phyloP scores from a whole-genome alignment of 2,888 invertebrate species.

The Cephus pygmeus region DNA sequence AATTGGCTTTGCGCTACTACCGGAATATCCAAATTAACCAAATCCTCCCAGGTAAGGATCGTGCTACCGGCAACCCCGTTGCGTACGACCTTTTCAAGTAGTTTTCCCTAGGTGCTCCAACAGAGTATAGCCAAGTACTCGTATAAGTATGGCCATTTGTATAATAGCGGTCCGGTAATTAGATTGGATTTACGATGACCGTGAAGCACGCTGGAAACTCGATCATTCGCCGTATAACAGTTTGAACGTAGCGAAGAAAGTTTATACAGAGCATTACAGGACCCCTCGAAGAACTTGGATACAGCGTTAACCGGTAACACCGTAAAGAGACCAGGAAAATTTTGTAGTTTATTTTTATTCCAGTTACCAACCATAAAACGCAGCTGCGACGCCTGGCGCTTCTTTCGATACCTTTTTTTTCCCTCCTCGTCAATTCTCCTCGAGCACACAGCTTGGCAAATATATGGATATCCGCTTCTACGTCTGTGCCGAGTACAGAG shows the following conservation, averaged over 20 bases:
- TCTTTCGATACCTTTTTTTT: neutral
- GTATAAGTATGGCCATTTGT: neutral
- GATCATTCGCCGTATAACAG: neutral
- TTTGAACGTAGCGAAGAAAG: neutral
- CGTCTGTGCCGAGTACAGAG: neutral
- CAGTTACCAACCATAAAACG: neutral
- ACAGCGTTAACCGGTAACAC: neutral
- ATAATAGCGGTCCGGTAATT: neutral
- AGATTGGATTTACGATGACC: neutral
- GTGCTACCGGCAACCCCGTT: neutral
- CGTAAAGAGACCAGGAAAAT: neutral
- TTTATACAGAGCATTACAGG: neutral
- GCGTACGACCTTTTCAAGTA: neutral
- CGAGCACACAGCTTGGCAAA: neutral
- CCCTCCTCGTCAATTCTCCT: neutral
- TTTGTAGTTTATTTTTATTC: neutral
- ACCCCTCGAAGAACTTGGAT: neutral
- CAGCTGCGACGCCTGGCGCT: neutral
- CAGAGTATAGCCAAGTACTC: neutral
- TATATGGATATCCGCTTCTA: no score
- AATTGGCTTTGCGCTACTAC: neutral
- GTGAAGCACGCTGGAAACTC: neutral
- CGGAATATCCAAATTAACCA: neutral
- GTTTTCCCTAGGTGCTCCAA: neutral
- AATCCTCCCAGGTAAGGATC: neutral